Evolutionary conservation across 2,113 vertebrate species (phyloP), one percentile per base, ranked within the genome.

Genomic region (Carassius carassius): DNA sequence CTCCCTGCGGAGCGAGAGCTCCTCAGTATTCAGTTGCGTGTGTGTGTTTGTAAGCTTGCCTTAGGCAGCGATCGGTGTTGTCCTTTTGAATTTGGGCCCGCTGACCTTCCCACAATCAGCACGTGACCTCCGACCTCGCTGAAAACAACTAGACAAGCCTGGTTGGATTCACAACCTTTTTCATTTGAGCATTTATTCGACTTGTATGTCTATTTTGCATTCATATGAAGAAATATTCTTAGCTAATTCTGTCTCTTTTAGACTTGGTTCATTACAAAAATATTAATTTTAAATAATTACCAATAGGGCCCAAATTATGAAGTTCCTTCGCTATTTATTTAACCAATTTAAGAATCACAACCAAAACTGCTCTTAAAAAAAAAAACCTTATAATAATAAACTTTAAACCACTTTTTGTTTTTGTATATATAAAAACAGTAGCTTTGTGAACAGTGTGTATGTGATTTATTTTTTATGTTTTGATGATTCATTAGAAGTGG

Each of bases 1-100:
- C 16, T 19, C 47, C 13, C 88, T 78, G 87, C 86, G 73, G 4
- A 65, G 79, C 88, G 91, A 92, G 83, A 90, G 90, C 92, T 92
- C 90, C 88, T 89, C 89, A 89, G 90, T 54, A 75, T 69, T 84
- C 81, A 76, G 69, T n/a, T 41, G 67, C 37, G 11, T 44, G 69
- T 2, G 13, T 11, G 70, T 23, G 25, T 12, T 8, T 11, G 32
- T 37, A 10, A 2, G 32, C 32, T 70, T 10, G 2, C 35, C 35
- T n/a, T 3, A n/a, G 35, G 19, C 17, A n/a, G 11, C 32, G 56
- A 60, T 60, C 56, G 51, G 56, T n/a, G 56, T 60, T 60, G 21
- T 70, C 29, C 32, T 32, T 67, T 32, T 67, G 25, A 16, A 17
- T 67, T 67, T 9, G 4, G 4, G 3, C n/a, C 62, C 12, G 25